A percentile compares a stretch with the other conserved stretches of the same genome.
These are phyloP conservation scores for Macaca mulatta DNA, from an alignment of 2,113 vertebrate genomes.

Conservation along the genomic window DNA sequence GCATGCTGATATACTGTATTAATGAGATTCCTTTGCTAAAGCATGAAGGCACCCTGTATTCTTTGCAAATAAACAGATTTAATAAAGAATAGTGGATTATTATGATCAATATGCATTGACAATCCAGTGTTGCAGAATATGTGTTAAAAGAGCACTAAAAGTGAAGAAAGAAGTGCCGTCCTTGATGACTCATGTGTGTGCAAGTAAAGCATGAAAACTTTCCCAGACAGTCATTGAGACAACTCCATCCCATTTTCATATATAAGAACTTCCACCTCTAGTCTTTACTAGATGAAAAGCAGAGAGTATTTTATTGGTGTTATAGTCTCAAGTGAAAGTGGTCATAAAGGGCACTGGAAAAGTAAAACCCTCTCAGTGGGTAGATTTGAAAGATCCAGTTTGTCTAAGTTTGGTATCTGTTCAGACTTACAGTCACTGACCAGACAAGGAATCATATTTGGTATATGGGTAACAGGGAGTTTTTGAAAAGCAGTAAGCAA, in stretches of 20 bases:
- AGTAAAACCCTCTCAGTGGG: not conserved
- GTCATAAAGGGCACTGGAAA: not conserved
- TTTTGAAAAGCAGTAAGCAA: not conserved
- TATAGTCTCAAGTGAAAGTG: not conserved
- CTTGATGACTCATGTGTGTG: not conserved
- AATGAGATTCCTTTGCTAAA: not conserved
- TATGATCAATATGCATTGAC: not conserved
- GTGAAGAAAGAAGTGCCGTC: not conserved
- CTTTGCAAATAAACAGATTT: not conserved
- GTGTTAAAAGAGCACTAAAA: not conserved
- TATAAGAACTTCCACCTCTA: not conserved
- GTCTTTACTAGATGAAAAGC: not conserved
- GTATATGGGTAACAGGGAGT: not conserved
- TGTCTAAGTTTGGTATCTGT: not conserved
- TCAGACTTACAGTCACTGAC: not conserved
- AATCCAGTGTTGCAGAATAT: not conserved
- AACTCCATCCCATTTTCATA: accelerated
- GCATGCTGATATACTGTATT: not conserved
- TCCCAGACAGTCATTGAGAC: not conserved
- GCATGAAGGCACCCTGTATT: not conserved
- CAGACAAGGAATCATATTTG: not conserved
- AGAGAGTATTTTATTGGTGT: not conserved
- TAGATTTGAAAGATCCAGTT: not conserved
- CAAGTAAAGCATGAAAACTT: not conserved
- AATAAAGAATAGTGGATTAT: not conserved